Conservation (phyloP, 2,888 invertebrate species). For the Ametastegia equiseti region DNA sequence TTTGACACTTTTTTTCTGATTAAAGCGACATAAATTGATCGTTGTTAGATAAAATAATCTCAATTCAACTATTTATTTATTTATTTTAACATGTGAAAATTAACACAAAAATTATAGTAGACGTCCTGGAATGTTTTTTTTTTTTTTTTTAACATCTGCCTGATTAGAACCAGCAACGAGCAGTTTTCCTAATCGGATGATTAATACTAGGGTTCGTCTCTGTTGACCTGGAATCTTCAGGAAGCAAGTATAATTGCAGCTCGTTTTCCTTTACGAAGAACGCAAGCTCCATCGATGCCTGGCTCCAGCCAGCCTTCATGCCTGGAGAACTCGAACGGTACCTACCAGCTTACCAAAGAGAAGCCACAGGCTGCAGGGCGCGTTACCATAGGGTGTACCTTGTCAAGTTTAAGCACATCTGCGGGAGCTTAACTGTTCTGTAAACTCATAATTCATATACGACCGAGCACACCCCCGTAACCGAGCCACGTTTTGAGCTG, state of each 20-base stretch:
- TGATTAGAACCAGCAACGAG: too few relatives aligned
- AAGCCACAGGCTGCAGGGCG: not conserved
- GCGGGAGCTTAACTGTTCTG: conserved; percentile 37
- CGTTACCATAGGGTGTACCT: conserved; percentile 31
- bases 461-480: not conserved
- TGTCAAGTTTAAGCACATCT: conserved; percentile 41
- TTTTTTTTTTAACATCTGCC: too few relatives aligned
- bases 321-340: not conserved
- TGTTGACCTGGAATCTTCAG: not conserved
- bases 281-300: too few relatives aligned
- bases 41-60: too few relatives aligned
- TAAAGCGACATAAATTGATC: too few relatives aligned
- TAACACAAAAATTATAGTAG: too few relatives aligned
- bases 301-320: not conserved
- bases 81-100: too few relatives aligned
- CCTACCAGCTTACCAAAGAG: not conserved
- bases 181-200: too few relatives aligned
- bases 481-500: not conserved
- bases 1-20: too few relatives aligned
- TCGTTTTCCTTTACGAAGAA: not conserved
- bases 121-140: too few relatives aligned
- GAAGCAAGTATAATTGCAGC: not conserved
- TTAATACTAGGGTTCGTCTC: not conserved
- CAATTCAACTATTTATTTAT: too few relatives aligned
- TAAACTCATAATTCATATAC: conserved; percentile 45